phyloP scores from a whole-genome alignment of 2,113 vertebrate species.

The Macroglossus sobrinus region DNA sequence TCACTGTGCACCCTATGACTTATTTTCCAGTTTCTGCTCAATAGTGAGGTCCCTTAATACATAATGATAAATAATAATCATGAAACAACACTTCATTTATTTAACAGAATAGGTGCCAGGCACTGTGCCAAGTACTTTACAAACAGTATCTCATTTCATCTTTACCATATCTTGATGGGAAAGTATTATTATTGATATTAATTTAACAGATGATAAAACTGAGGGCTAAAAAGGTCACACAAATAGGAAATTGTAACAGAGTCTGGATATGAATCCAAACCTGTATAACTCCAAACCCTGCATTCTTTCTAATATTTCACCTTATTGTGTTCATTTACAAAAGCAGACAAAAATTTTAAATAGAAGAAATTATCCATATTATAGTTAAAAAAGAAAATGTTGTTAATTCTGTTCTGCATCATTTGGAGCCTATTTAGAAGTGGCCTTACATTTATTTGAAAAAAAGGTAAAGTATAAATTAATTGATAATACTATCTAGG shows the following conservation, averaged over 20 bases:
- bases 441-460: background rate
- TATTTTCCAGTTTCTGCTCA: background rate
- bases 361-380: background rate
- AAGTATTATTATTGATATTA: background rate
- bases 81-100: background rate
- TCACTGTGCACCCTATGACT: background rate
- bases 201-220: slow-evolving; percentile 4
- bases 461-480: background rate
- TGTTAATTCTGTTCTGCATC: background rate
- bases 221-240: background rate
- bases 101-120: background rate
- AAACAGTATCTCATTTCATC: background rate
- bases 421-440: background rate
- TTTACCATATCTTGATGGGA: background rate
- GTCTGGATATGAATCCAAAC: background rate
- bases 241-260: background rate
- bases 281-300: background rate
- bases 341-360: slow-evolving; percentile 2
- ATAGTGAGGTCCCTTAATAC: background rate
- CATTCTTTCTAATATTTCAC: background rate
- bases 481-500: background rate
- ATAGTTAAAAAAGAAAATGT: background rate
- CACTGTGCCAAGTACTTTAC: background rate
- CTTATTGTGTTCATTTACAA: background rate
- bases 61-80: background rate